Percentiles rank a stretch among this genome's conserved stretches.
These are phyloP conservation scores for Orthosia gracilis DNA, from an alignment of 2,888 invertebrate genomes.

Conservation along the genomic window DNA sequence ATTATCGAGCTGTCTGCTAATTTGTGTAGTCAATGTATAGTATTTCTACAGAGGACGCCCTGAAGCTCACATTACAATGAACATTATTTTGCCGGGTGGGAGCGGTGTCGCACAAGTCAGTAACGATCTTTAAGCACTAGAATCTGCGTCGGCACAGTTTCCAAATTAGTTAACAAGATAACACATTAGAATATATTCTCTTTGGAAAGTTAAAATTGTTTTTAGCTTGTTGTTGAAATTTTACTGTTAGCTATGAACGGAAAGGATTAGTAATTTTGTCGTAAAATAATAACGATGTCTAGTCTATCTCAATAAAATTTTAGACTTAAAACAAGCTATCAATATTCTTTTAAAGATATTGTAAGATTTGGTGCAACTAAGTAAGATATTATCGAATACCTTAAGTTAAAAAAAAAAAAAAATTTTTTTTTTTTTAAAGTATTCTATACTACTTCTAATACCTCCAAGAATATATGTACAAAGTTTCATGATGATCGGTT, in stretches of 20 bases:
- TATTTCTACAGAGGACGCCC: no score
- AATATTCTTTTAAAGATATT: neutral
- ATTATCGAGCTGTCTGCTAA: no score
- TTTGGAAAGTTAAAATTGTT: constrained; percentile 20
- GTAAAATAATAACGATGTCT: neutral
- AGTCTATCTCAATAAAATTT: neutral
- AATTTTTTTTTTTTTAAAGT: no score
- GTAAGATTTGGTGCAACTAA: neutral
- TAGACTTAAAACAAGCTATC: neutral
- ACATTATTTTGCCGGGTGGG: no score
- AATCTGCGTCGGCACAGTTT: constrained; percentile 14
- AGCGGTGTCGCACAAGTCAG: no score
- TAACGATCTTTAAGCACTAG: neutral
- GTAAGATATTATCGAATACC: neutral
- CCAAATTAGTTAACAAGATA: constrained; percentile 19
- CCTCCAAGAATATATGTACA: no score
- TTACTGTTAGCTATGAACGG: constrained; percentile 8
- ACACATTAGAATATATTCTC: constrained; percentile 17
- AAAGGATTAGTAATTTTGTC: neutral
- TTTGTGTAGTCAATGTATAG: no score
- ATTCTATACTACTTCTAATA: no score
- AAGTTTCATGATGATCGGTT: no score
- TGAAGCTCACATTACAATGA: no score
- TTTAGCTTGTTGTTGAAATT: neutral
- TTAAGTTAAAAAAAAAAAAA: neutral